Conservation (phyloP, 2,888 invertebrate genomes). For the Trichopria drosophilae region DNA sequence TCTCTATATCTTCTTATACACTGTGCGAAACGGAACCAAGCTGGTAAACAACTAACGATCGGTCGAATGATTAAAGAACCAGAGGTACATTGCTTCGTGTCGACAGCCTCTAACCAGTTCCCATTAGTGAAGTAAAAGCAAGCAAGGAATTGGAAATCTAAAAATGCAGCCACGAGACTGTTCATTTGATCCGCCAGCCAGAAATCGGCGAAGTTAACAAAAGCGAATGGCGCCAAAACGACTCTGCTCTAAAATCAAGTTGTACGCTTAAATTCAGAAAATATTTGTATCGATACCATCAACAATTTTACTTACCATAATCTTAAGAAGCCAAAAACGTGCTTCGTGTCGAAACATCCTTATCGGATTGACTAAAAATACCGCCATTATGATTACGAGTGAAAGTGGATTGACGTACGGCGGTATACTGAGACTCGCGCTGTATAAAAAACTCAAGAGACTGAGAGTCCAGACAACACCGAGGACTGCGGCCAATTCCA, state of each 20-base stretch:
- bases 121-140: slow-evolving; percentile 87
- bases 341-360: slow-evolving; percentile 90
- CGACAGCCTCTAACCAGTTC: slow-evolving; percentile 70
- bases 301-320: slow-evolving; percentile 68
- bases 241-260: slow-evolving; percentile 71
- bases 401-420: slow-evolving; percentile 90
- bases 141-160: slow-evolving; percentile 91
- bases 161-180: slow-evolving; percentile 83
- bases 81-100: slow-evolving; percentile 69
- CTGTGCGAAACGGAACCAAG: slow-evolving; percentile 97
- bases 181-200: slow-evolving; percentile 99
- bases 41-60: slow-evolving; percentile 88
- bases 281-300: slow-evolving; percentile 2
- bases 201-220: slow-evolving; percentile 95
- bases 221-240: slow-evolving; percentile 87
- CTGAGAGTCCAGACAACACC: slow-evolving; percentile 94
- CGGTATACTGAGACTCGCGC: slow-evolving; percentile 83
- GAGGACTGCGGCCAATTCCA: slow-evolving; percentile 90
- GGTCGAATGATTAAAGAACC: slow-evolving; percentile 78
- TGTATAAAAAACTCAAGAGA: slow-evolving; percentile 80
- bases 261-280: neutral
- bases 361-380: slow-evolving; percentile 90
- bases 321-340: slow-evolving; percentile 88
- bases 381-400: slow-evolving; percentile 76
- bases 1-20: slow-evolving; percentile 94